These are phyloP conservation scores for Tyrophagus putrescentiae DNA, from an alignment of 1,140 invertebrate genomes.

Conservation along the genomic window DNA sequence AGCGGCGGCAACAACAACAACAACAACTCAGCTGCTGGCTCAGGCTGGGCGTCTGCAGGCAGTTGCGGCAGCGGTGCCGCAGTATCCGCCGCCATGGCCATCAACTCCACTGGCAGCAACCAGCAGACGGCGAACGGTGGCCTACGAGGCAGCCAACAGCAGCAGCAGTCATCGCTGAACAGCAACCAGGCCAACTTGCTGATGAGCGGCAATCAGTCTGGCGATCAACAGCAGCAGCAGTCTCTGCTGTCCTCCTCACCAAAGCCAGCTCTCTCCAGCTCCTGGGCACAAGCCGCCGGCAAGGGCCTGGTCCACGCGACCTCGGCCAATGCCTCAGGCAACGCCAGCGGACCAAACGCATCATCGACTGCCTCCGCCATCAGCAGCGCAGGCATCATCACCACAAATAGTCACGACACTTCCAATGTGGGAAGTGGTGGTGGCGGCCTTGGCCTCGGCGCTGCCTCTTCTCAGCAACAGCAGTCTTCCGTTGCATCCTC, in stretches of 20 bases:
- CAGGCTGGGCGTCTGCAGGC: too few species aligned
- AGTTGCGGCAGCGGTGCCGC: too few species aligned
- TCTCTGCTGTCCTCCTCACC: conserved; percentile 11
- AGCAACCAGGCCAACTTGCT: background rate
- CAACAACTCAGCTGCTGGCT: too few species aligned
- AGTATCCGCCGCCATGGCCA: too few species aligned
- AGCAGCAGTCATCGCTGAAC: background rate
- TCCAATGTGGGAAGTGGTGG: background rate
- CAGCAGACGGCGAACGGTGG: too few species aligned
- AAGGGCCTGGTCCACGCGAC: conserved; percentile 31
- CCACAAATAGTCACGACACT: conserved; percentile 2
- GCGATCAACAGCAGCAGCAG: background rate
- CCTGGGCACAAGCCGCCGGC: conserved; percentile 40
- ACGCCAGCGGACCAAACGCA: conserved; percentile 16
- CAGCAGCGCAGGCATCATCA: background rate
- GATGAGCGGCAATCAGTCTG: background rate
- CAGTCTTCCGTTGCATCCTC: too few species aligned
- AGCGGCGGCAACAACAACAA: background rate
- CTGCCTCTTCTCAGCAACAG: too few species aligned
- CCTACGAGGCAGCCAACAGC: too few species aligned
- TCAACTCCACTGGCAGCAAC: too few species aligned
- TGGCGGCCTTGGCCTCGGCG: too few species aligned
- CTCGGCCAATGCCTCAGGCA: conserved; percentile 14
- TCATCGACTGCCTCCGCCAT: background rate
- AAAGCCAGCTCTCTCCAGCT: conserved; percentile 18